Evolutionary conservation across 2,797 vertebrate genomes (phyloP), one percentile per base, ranked within the genome.

Genomic region (Hypotaenidia okinawae): DNA sequence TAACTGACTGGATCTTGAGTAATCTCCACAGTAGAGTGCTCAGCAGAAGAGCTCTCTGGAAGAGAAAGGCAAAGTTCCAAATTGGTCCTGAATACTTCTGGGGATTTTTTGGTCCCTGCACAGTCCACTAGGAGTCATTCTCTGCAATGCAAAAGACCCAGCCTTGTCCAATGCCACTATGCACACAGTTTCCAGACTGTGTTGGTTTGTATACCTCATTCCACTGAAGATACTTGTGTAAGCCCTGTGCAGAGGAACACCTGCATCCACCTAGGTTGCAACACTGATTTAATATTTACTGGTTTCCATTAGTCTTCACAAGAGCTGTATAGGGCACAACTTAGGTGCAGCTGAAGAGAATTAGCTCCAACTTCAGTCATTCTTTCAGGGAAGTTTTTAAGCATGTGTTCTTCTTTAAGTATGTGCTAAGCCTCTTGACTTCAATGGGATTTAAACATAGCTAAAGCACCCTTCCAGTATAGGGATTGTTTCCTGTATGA

Each of bases 401-500:
- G 81, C 84, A 92, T 87, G 35, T 95, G 90, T 91, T 95, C 93
- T 90, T 87, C 64, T 89, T 93, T 83, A 93, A 94, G 64, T 74
- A 63, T 66, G 68, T 97, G 84, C 84, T 96, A 93, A 94, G 55
- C 84, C 73, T 39, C 66, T 87, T 75, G 62, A 95, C 81, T 94
- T 95, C 74, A 55, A 58, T 69, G 45, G 68, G 81, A 83, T 96
- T 96, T 95, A 95, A 94, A 59, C 68, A 95, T 35, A 3, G 92
- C 58, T 73, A 70, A 86, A 90, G 68, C 64, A 90, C 35, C 47
- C n/a, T 80, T 75, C 84, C 22, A 4, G 59, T 89, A 51, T 5
- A 78, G 28, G 33, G n/a, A 78, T 93, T 74, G 43, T 85, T 94
- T 92, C 62, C 86, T 85, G 61, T 85, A n/a, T 28, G 49, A 87